phyloP scores from a whole-genome alignment of 1,140 invertebrate genomes.

The Ceratitis capitata region DNA sequence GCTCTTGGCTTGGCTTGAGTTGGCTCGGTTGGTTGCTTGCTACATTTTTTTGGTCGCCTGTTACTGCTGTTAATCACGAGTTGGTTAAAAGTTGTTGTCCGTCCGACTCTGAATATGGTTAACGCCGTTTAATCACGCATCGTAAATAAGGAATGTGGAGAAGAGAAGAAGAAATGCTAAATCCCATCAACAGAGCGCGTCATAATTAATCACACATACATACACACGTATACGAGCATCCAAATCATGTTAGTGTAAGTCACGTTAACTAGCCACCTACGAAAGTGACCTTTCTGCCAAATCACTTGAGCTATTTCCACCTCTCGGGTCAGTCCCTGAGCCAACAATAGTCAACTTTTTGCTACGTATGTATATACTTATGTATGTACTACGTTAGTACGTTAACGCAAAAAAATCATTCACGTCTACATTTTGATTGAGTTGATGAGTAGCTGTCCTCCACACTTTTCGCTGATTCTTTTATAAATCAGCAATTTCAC shows the following conservation, averaged over 20 bases:
- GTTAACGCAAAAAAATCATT: neutral
- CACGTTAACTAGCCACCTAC: neutral
- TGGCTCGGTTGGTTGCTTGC: slow-evolving; percentile 7
- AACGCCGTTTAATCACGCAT: neutral
- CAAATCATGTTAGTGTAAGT: no score
- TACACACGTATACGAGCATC: neutral
- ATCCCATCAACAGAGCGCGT: neutral
- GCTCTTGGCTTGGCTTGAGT: neutral
- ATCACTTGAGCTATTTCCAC: neutral
- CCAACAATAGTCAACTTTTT: neutral
- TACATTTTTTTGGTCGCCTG: slow-evolving; percentile 2
- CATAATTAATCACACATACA: neutral
- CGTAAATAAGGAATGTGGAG: neutral
- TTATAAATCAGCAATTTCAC: neutral
- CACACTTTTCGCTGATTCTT: neutral
- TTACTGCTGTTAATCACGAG: slow-evolving; percentile 12
- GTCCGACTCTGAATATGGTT: neutral
- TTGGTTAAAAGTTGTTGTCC: slow-evolving; percentile 13
- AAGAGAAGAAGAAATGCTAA: neutral
- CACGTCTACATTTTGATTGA: neutral
- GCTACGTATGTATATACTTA: no score
- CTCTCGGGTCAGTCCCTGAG: no score
- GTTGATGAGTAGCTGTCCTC: slow-evolving; percentile 2
- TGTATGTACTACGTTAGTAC: neutral
- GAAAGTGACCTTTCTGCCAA: neutral